phyloP scores from a whole-genome alignment of 2,888 invertebrate species.

The Meiosimyza decipiens region DNA sequence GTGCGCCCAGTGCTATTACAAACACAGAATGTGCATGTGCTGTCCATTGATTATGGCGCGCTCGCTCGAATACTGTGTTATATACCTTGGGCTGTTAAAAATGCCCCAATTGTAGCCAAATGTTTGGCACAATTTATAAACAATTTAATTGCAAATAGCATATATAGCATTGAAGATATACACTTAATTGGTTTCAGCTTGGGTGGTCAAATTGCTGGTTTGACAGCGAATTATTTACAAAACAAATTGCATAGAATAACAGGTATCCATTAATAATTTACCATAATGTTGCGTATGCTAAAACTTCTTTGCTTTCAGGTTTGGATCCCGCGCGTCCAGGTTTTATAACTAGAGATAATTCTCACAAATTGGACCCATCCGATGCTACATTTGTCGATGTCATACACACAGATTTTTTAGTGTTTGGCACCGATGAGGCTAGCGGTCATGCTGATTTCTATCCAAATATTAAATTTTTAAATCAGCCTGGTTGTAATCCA shows the following conservation, averaged over 20 bases:
- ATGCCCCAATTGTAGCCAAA: conserved; percentile 71
- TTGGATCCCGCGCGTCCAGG: conserved; percentile 75
- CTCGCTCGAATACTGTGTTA: conserved; percentile 72
- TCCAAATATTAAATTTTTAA: conserved; percentile 69
- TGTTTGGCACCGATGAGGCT: conserved; percentile 70
- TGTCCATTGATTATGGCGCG: conserved; percentile 73
- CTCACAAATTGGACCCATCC: conserved; percentile 69
- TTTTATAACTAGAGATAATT: conserved; percentile 68
- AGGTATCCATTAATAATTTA: conserved; percentile 61
- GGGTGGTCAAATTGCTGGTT: conserved; percentile 73
- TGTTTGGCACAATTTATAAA: conserved; percentile 73
- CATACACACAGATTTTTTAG: conserved; percentile 73
- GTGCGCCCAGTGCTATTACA: conserved; percentile 72
- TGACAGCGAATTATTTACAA: conserved; percentile 67
- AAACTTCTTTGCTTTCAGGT: conserved; percentile 67
- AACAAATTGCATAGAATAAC: conserved; percentile 70
- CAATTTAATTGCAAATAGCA: conserved; percentile 64
- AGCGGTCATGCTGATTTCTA: conserved; percentile 72
- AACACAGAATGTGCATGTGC: conserved; percentile 71
- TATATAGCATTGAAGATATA: conserved; percentile 67
- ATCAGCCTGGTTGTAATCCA: neutral
- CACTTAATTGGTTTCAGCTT: conserved; percentile 76
- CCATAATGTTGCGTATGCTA: neutral
- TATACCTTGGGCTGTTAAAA: conserved; percentile 70
- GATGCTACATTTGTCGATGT: conserved; percentile 75